Conservation (phyloP, 2,888 invertebrate species). For the Macaria liturata region DNA sequence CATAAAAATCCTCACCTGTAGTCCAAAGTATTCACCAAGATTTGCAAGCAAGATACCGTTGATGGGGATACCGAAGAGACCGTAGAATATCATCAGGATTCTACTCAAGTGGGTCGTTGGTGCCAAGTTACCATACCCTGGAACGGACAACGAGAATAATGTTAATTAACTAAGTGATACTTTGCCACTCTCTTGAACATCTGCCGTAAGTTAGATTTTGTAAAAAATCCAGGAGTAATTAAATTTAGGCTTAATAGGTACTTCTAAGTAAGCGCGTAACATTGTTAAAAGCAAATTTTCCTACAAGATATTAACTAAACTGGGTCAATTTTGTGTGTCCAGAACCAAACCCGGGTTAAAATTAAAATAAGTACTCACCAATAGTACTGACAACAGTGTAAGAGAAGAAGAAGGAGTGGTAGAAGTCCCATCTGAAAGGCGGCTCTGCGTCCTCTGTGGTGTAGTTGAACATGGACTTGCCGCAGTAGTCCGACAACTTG, state of each 20-base stretch:
- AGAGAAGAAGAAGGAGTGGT: constrained; percentile 95
- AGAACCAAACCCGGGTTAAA: too few relatives aligned
- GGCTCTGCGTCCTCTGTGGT: constrained; percentile 84
- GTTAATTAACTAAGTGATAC: too few relatives aligned
- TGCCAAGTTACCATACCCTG: constrained; percentile 95
- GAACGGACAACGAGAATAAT: constrained; percentile 26
- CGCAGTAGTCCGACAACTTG: constrained; percentile 88
- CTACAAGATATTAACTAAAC: too few relatives aligned
- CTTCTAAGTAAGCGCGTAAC: too few relatives aligned
- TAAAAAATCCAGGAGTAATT: too few relatives aligned
- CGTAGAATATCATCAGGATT: constrained; percentile 94
- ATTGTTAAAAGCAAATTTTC: too few relatives aligned
- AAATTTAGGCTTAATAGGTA: too few relatives aligned
- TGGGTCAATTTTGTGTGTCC: too few relatives aligned
- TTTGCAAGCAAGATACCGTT: constrained; percentile 91
- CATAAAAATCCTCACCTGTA: constrained; percentile 79
- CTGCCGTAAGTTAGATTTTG: too few relatives aligned
- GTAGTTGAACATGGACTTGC: constrained; percentile 87
- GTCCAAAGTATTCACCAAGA: constrained; percentile 93
- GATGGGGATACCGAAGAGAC: constrained; percentile 92
- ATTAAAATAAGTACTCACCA: constrained; percentile 78
- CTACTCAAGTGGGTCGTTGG: constrained; percentile 92
- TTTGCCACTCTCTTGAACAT: too few relatives aligned
- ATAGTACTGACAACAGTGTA: constrained; percentile 96
- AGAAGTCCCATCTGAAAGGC: constrained; percentile 92